These are phyloP conservation scores for Etia nguti DNA, from an alignment of 2,113 vertebrate genomes.

Conservation along the genomic window DNA sequence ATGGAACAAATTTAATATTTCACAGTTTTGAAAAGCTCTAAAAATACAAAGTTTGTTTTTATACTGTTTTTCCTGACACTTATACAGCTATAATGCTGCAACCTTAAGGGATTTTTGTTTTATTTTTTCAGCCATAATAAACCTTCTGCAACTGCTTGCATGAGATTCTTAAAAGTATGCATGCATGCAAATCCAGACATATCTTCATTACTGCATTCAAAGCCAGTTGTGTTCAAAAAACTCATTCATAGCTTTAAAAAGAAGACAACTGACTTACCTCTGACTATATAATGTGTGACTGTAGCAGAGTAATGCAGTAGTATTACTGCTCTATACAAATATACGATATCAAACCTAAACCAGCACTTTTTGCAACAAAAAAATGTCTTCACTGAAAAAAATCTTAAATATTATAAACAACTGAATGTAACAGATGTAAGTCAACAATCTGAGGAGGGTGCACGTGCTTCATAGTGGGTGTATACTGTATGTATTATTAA, in stretches of 20 bases:
- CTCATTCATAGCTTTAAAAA: neutral
- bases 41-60: neutral
- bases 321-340: neutral
- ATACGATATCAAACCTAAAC: neutral
- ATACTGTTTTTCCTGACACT: neutral
- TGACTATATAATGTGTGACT: neutral
- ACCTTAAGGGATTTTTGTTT: neutral
- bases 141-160: neutral
- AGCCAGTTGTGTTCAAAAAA: neutral
- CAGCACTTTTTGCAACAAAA: neutral
- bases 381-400: neutral
- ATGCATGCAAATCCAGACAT: neutral
- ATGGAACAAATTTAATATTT: neutral
- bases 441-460: neutral
- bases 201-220: neutral
- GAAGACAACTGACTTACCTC: neutral
- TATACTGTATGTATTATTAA: neutral
- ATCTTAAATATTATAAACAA: neutral
- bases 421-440: neutral
- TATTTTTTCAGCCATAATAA: neutral
- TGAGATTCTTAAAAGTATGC: neutral
- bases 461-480: neutral
- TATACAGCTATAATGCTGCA: neutral
- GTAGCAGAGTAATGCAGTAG: neutral
- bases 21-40: neutral